Conservation (phyloP, 2,888 invertebrate species). For the Nomada lathburiana region DNA sequence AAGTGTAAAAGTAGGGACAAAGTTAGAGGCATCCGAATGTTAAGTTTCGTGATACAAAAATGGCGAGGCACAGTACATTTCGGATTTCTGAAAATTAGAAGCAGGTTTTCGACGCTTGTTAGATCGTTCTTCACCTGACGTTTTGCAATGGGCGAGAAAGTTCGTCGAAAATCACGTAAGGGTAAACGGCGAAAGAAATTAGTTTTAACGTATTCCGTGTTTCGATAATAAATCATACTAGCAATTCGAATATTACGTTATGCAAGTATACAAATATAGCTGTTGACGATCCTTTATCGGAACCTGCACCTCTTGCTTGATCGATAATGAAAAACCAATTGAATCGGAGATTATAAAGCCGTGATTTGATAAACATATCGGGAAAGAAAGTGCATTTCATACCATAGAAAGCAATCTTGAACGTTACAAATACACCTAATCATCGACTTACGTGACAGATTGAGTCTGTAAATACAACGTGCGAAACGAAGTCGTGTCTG, state of each 20-base stretch:
- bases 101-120: constrained; percentile 36
- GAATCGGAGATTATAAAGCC: background rate
- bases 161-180: constrained; percentile 1
- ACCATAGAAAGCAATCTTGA: background rate
- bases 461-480: background rate
- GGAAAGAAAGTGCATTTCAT: constrained; percentile 9
- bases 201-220: background rate
- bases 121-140: constrained; percentile 19
- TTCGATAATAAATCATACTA: background rate
- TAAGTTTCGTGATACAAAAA: background rate
- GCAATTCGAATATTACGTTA: background rate
- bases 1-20: background rate
- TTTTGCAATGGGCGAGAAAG: constrained; percentile 45
- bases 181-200: background rate
- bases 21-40: background rate
- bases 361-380: background rate
- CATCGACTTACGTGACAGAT: constrained; percentile 1
- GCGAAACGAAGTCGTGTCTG: background rate
- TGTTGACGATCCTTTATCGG: background rate
- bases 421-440: background rate
- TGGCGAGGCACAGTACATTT: background rate
- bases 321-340: background rate
- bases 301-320: background rate
- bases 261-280: background rate
- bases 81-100: background rate